Percentiles rank a stretch among this genome's conserved stretches.
Evolutionary conservation across 2,113 vertebrate genomes (phyloP).

Genomic region (Ictalurus punctatus): DNA sequence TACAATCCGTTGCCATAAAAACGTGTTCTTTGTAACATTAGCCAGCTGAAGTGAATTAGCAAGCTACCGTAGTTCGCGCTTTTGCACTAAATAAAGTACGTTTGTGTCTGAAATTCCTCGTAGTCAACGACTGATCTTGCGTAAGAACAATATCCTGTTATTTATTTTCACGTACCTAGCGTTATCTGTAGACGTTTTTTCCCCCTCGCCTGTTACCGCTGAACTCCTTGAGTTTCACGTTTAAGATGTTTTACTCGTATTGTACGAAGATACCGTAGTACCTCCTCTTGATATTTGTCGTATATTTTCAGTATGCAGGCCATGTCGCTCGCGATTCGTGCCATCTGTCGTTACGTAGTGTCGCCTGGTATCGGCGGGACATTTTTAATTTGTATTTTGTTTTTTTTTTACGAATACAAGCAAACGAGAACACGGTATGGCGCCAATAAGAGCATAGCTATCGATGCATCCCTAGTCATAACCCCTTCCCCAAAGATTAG

Average conservation of each 20-base stretch:
- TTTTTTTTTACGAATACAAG: not conserved
- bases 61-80: not conserved
- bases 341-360: not conserved
- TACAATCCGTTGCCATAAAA: not conserved
- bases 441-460: not conserved
- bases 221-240: not conserved
- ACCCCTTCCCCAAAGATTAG: conserved; percentile 69
- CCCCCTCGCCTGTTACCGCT: not conserved
- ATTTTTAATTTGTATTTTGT: not conserved
- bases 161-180: not conserved
- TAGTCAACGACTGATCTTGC: not conserved
- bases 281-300: not conserved
- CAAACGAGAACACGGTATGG: not conserved
- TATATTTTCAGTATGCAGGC: not conserved
- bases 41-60: not conserved
- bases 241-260: not conserved
- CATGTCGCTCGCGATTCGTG: not conserved
- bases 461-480: conserved; percentile 8
- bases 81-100: not conserved
- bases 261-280: not conserved
- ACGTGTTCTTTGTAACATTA: not conserved
- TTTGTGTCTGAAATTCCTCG: not conserved
- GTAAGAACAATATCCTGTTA: not conserved
- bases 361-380: not conserved
- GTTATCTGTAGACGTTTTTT: not conserved